Percentiles rank a stretch among this genome's conserved stretches.
Conservation (phyloP, 2,888 invertebrate genomes). For the Eurytoma adleriae region DNA sequence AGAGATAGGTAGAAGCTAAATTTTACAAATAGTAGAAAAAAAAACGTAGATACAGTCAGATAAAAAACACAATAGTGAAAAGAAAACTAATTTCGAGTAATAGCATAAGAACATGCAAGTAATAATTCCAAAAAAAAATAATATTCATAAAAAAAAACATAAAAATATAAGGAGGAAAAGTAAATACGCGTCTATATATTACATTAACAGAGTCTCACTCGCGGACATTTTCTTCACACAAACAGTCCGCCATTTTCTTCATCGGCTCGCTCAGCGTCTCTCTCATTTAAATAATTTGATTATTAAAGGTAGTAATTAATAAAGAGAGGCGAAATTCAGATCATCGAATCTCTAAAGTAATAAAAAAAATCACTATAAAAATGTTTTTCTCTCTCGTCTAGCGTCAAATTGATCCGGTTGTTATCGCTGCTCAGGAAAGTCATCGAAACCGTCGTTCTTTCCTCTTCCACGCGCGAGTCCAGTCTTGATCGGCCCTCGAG, state of each 20-base stretch:
- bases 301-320: constrained; percentile 36
- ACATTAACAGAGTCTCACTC: constrained; percentile 67
- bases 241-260: constrained; percentile 52
- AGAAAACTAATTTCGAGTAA: constrained; percentile 38
- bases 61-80: constrained; percentile 45
- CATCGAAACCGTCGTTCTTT: constrained; percentile 19
- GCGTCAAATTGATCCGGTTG: constrained; percentile 26
- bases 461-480: constrained; percentile 37
- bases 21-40: constrained; percentile 54
- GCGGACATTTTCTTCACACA: constrained; percentile 58
- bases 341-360: constrained; percentile 36
- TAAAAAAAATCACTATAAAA: constrained; percentile 25
- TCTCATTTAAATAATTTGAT: constrained; percentile 59
- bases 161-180: constrained; percentile 54
- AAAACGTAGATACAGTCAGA: constrained; percentile 58
- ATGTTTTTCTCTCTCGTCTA: constrained; percentile 32
- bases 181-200: constrained; percentile 66
- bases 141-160: constrained; percentile 49
- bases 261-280: constrained; percentile 54
- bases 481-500: constrained; percentile 56
- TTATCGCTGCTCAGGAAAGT: constrained; percentile 12
- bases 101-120: constrained; percentile 21
- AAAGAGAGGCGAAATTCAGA: constrained; percentile 30
- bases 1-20: constrained; percentile 24
- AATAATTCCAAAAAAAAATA: constrained; percentile 9